Evolutionary conservation across 2,888 invertebrate genomes (phyloP), one percentile per base, ranked within the genome.

Genomic region (Philopedon plagiatum): DNA sequence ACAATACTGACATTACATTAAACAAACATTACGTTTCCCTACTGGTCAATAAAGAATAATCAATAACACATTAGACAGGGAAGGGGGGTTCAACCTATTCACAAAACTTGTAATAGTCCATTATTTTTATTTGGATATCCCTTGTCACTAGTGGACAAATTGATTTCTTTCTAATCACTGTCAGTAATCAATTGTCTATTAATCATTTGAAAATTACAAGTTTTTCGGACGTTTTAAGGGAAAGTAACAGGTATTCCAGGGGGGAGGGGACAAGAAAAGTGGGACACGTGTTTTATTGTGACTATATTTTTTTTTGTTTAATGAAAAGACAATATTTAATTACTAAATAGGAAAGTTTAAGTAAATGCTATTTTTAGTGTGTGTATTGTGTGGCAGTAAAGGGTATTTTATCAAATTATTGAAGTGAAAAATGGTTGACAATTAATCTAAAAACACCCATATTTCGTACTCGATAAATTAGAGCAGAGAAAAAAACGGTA

Each of bases 91-190:
- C 19, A 32, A 49, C 51, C 9, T 65, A 44, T 56, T 57, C 54
- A 63, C 60, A 21, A 69, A 71, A 75, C 64, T 71, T 77, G 72
- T 71, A 73, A 75, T 76, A 75, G 75, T 39, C 41, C 76, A 75
- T 74, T 75, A 75, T 76, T 76, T 77, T 76, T 75, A 72, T 76
- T 77, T 78, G 73, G 69, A 71, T 71, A 78, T 77, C 44, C 56
- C 56, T 32, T 49, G 54, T 26, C 19, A 32, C 21, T n/a, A 21
- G 21, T 26, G 18, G 60, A 41, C 32, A 62, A 66, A 71, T 71
- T 56, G 66, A 70, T 70, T 70, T 70, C 41, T 58, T 23, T 60
- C 60, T 71, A 71, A 71, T 71, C 66, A 66, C 66, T 61, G 51
- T 62, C 21, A 21, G 61, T 46, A 71, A 71, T 66, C 57, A 66